Conservation (phyloP, 2,888 invertebrate genomes). For the Drosophila sordidapex region DNA sequence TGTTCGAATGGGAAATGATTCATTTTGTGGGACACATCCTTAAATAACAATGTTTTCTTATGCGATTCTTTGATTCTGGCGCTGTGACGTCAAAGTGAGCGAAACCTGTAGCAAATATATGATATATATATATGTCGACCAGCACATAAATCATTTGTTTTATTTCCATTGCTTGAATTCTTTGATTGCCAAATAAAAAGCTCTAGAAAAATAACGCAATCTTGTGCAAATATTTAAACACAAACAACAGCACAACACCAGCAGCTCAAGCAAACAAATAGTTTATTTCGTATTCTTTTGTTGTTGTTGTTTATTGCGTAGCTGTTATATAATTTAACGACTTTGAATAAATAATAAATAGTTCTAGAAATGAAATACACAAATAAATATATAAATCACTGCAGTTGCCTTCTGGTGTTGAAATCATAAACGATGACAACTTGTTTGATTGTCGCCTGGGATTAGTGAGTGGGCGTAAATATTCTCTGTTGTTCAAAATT, state of each 20-base stretch:
- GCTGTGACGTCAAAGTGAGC: constrained; percentile 48
- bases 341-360: constrained; percentile 32
- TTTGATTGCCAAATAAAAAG: constrained; percentile 49
- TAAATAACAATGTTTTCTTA: constrained; percentile 19
- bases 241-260: constrained; percentile 26
- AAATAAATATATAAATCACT: constrained; percentile 53
- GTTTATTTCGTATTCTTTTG: constrained; percentile 13
- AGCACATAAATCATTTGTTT: constrained; percentile 76
- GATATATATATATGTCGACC: constrained; percentile 9
- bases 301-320: constrained; percentile 1
- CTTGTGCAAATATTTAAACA: constrained; percentile 37
- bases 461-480: constrained; percentile 28
- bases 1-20: constrained; percentile 39
- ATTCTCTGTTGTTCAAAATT: constrained; percentile 4
- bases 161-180: constrained; percentile 68
- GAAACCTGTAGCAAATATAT: constrained; percentile 38
- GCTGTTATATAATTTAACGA: constrained; percentile 21
- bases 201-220: background rate
- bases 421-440: constrained; percentile 35
- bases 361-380: constrained; percentile 3
- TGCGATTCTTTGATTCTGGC: constrained; percentile 24
- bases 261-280: constrained; percentile 31
- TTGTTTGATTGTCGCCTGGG: constrained; percentile 38
- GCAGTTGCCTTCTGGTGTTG: constrained; percentile 17
- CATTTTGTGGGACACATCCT: constrained; percentile 35